A percentile compares a stretch with the other conserved stretches of the same genome.
phyloP scores from a whole-genome alignment of 2,113 vertebrate genomes.

The Dicentrarchus labrax region DNA sequence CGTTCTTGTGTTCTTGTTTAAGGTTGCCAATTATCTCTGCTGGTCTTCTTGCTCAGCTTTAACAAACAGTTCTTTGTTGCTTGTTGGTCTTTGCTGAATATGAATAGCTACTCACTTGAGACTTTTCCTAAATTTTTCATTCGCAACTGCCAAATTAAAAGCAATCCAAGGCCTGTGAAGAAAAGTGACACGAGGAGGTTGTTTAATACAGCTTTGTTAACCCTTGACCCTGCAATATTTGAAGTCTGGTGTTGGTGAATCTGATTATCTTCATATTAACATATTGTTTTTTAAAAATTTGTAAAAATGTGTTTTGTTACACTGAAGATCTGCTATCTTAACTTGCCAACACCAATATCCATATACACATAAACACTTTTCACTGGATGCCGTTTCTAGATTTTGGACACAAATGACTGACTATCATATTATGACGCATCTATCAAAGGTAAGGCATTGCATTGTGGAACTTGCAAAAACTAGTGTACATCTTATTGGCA shows the following conservation, averaged over 20 bases:
- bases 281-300: no score
- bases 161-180: background rate
- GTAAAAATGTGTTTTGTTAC: background rate
- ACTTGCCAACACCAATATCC: background rate
- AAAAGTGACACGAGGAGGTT: no score
- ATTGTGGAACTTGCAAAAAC: background rate
- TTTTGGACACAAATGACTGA: background rate
- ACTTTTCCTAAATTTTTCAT: background rate
- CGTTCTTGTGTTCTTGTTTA: constrained; percentile 7
- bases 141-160: background rate
- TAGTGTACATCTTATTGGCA: background rate
- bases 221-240: no score
- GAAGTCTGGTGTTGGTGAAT: no score
- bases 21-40: constrained; percentile 6
- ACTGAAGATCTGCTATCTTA: background rate
- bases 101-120: background rate
- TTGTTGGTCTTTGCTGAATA: background rate
- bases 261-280: no score
- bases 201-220: no score
- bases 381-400: background rate
- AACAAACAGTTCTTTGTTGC: constrained; percentile 3
- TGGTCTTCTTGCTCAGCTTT: constrained; percentile 1
- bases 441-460: background rate
- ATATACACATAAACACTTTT: background rate
- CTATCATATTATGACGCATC: no score